phyloP scores from a whole-genome alignment of 2,888 invertebrate species.

The Isoperla grammatica region DNA sequence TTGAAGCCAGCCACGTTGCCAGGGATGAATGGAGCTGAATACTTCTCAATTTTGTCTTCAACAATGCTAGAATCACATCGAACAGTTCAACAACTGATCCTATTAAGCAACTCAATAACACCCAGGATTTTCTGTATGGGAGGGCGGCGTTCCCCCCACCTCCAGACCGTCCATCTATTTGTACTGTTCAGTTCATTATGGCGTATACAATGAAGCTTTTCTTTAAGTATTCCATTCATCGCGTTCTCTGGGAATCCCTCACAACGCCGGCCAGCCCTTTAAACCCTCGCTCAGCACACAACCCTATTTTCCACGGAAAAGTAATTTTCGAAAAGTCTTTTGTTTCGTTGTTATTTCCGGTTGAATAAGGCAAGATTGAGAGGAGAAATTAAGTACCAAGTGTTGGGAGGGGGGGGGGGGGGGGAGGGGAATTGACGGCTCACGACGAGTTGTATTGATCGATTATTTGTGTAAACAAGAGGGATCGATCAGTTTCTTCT shows the following conservation, averaged over 20 bases:
- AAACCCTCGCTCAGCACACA: constrained; percentile 35
- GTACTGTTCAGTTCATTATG: constrained; percentile 33
- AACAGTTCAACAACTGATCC: constrained; percentile 35
- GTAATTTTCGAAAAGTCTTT: constrained; percentile 30
- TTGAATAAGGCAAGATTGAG: constrained; percentile 20
- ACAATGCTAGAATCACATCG: constrained; percentile 34
- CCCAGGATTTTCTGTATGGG: constrained; percentile 24
- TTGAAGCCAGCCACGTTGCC: constrained; percentile 26
- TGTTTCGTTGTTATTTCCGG: constrained; percentile 29
- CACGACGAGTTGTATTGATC: too few relatives aligned
- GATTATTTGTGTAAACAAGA: too few relatives aligned
- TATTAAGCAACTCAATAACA: constrained; percentile 32
- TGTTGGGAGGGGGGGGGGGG: background rate
- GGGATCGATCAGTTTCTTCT: too few relatives aligned
- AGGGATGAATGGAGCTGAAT: constrained; percentile 33
- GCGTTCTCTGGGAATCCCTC: constrained; percentile 44
- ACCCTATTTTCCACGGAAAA: constrained; percentile 28
- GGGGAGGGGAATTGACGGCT: background rate
- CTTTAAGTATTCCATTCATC: constrained; percentile 31
- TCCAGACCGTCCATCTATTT: constrained; percentile 30
- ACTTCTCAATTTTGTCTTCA: constrained; percentile 33
- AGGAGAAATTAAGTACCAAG: background rate
- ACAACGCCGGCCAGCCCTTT: constrained; percentile 50
- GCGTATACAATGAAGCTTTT: constrained; percentile 30
- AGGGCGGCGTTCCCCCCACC: constrained; percentile 30